phyloP scores from a whole-genome alignment of 2,888 invertebrate genomes.

The Scrobipalpa costella region DNA sequence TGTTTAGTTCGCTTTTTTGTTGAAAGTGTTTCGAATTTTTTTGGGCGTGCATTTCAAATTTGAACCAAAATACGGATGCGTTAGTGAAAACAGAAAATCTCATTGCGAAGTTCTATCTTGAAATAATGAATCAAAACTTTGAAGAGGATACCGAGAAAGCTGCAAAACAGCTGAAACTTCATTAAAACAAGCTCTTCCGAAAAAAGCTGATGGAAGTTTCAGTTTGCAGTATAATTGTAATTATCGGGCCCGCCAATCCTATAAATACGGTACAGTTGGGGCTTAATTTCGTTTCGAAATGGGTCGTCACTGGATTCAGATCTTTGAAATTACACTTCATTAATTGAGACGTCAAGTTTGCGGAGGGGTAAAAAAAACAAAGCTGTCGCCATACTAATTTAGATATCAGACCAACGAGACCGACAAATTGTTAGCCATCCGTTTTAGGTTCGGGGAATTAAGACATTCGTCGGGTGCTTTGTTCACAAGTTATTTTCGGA shows the following conservation, averaged over 20 bases:
- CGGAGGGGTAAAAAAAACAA: slow-evolving; percentile 43
- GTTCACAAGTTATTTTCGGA: slow-evolving; percentile 33
- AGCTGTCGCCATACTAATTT: slow-evolving; percentile 75
- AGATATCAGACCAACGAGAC: slow-evolving; percentile 73
- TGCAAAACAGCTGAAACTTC: slow-evolving; percentile 13
- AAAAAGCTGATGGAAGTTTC: slow-evolving; percentile 26
- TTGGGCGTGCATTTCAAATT: not conserved
- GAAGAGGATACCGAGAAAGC: not conserved
- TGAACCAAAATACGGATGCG: not conserved
- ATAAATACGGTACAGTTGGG: slow-evolving; percentile 3
- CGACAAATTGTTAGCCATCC: slow-evolving; percentile 73
- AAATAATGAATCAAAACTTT: slow-evolving; percentile 2
- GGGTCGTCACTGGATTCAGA: slow-evolving; percentile 63
- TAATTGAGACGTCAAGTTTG: slow-evolving; percentile 74
- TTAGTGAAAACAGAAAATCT: not conserved
- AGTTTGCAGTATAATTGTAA: slow-evolving; percentile 25
- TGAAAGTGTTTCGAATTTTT: slow-evolving; percentile 18
- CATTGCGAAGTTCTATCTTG: not conserved
- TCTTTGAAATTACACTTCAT: slow-evolving; percentile 73
- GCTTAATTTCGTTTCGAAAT: slow-evolving; percentile 49
- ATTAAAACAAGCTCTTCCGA: slow-evolving; percentile 18
- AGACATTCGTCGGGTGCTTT: slow-evolving; percentile 47
- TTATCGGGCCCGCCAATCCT: slow-evolving; percentile 21
- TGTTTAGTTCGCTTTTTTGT: slow-evolving; percentile 26
- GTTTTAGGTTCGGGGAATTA: slow-evolving; percentile 67